Conservation (phyloP, 2,113 vertebrate genomes). For the Thunnus thynnus region DNA sequence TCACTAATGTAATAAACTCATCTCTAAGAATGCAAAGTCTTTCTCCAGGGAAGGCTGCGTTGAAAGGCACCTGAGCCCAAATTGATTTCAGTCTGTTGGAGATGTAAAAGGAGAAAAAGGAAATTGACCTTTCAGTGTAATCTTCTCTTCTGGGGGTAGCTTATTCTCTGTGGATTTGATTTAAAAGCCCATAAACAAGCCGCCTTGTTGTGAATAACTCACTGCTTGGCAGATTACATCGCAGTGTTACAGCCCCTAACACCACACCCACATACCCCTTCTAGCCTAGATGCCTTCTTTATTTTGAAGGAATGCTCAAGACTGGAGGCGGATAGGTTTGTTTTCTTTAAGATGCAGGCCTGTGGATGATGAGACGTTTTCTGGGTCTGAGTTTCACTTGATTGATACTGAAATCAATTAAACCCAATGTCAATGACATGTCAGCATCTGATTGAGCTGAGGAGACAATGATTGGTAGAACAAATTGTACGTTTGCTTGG, state of each 20-base stretch:
- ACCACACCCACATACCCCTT: not conserved
- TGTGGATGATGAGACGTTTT: no score
- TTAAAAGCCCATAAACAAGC: not conserved
- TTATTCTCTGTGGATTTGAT: not conserved
- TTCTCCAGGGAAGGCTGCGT: not conserved
- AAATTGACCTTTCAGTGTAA: not conserved
- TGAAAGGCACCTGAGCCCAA: not conserved
- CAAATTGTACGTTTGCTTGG: no score
- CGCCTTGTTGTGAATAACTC: not conserved
- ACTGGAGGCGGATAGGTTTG: no score
- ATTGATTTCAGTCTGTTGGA: slow-evolving; percentile 1
- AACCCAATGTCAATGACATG: no score
- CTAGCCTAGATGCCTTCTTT: not conserved
- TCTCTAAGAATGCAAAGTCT: not conserved
- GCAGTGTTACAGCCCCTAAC: not conserved
- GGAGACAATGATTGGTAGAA: no score
- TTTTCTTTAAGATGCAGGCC: not conserved
- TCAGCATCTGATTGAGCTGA: no score
- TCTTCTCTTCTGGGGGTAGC: not conserved
- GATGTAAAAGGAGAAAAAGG: not conserved
- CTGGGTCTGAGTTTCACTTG: no score
- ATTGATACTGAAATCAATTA: no score
- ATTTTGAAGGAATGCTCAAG: no score
- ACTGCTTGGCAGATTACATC: not conserved
- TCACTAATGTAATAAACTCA: not conserved